Conservation (phyloP, 2,888 invertebrate species). For the Sarcophaga rosellei region DNA sequence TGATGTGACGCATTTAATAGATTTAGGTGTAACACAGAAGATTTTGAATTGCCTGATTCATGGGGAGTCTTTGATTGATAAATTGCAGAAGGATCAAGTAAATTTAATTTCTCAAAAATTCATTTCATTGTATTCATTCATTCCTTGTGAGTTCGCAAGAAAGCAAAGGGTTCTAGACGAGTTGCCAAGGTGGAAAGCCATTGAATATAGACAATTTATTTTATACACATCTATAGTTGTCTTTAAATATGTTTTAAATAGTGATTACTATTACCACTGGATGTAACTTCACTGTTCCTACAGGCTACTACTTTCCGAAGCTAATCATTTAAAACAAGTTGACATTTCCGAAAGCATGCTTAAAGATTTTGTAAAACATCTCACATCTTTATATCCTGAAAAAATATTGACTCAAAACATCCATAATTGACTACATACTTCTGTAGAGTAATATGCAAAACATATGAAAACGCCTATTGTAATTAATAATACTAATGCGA, state of each 20-base stretch:
- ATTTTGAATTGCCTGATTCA: constrained; percentile 7
- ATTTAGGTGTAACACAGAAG: constrained; percentile 3
- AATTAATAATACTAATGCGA: too few species aligned
- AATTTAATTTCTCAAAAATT: too few species aligned
- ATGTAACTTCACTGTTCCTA: not conserved
- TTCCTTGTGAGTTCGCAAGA: not conserved
- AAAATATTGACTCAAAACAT: constrained; percentile 26
- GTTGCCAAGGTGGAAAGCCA: constrained; percentile 26
- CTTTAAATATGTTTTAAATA: not conserved
- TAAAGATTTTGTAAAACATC: constrained; percentile 17
- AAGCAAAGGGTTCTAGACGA: constrained; percentile 10
- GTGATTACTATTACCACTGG: constrained; percentile 1
- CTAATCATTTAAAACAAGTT: too few species aligned
- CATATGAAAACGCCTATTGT: too few species aligned
- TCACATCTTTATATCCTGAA: constrained; percentile 27
- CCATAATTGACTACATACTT: constrained; percentile 26
- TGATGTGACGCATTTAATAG: too few species aligned
- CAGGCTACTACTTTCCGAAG: too few species aligned
- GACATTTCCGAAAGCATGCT: not conserved
- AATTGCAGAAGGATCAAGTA: not conserved
- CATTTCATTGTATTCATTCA: too few species aligned
- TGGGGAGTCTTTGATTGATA: not conserved
- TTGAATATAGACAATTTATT: too few species aligned
- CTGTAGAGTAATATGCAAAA: too few species aligned
- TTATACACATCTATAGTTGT: not conserved